Evolutionary conservation across 2,113 vertebrate genomes (phyloP).

Genomic region (Scytalopus superciliaris): DNA sequence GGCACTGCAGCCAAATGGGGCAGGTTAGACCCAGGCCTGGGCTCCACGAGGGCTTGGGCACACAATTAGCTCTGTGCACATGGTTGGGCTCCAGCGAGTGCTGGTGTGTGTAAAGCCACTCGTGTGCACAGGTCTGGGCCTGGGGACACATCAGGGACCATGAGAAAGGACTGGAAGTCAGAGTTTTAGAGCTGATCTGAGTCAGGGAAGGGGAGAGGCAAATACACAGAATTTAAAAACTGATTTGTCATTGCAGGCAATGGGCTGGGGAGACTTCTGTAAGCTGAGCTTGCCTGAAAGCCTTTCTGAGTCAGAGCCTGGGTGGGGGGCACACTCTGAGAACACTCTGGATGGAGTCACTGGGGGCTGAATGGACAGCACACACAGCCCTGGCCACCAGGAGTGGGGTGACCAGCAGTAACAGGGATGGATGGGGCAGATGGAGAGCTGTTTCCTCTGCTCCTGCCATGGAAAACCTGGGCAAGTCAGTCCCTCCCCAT

Average conservation of each 20-base stretch:
- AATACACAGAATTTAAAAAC: background rate
- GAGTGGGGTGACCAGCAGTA: background rate
- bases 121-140: background rate
- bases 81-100: background rate
- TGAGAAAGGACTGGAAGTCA: background rate
- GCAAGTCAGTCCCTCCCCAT: background rate
- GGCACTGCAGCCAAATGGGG: background rate
- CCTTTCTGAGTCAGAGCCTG: background rate
- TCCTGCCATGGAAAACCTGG: background rate
- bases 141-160: background rate
- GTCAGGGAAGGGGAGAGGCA: background rate
- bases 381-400: background rate
- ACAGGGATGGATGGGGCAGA: fast-evolving
- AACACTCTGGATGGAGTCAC: background rate
- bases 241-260: background rate
- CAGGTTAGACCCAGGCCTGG: background rate
- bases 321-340: background rate
- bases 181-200: background rate
- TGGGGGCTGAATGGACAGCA: fast-evolving
- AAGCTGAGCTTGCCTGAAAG: background rate
- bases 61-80: background rate
- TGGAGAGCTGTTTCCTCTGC: background rate
- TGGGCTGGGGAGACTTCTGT: background rate
- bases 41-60: background rate
- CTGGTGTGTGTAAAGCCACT: background rate